Percentiles rank a stretch among this genome's conserved stretches.
These are phyloP conservation scores for Drosophila putrida DNA, from an alignment of 2,888 invertebrate species.

Conservation along the genomic window DNA sequence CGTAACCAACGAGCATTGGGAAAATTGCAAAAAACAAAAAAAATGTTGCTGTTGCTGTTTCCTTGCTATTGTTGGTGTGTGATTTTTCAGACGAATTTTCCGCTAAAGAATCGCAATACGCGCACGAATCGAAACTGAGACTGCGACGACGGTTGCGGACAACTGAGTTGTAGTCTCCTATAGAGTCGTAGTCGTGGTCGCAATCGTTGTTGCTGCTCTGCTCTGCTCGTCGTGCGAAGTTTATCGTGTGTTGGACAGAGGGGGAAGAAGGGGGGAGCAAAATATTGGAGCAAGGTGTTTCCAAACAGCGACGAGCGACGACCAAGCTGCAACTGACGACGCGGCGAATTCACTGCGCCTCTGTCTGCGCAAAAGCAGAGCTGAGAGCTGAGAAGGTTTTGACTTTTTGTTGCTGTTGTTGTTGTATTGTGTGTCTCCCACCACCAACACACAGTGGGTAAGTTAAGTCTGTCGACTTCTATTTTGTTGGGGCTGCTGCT, in stretches of 20 bases:
- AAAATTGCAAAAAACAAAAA: constrained; percentile 46
- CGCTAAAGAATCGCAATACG: constrained; percentile 68
- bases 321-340: constrained; percentile 37
- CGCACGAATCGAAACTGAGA: constrained; percentile 67
- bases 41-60: neutral
- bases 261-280: constrained; percentile 34
- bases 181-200: constrained; percentile 26
- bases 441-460: constrained; percentile 54
- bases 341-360: constrained; percentile 63
- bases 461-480: constrained; percentile 63
- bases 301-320: constrained; percentile 63
- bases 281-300: constrained; percentile 81
- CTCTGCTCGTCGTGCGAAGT: constrained; percentile 23
- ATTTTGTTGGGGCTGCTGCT: constrained; percentile 55
- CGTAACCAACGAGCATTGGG: constrained; percentile 70
- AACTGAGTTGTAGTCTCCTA: constrained; percentile 36
- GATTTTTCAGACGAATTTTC: constrained; percentile 68
- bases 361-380: constrained; percentile 71
- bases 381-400: constrained; percentile 58
- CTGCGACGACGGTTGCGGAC: constrained; percentile 35
- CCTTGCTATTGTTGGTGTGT: constrained; percentile 25
- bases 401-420: constrained; percentile 32
- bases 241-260: constrained; percentile 5
- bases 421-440: constrained; percentile 54
- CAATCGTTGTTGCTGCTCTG: constrained; percentile 25